Percentiles rank a stretch among this genome's conserved stretches.
These are phyloP conservation scores for Drosophila oshimai DNA, from an alignment of 1,140 invertebrate genomes.

Conservation along the genomic window DNA sequence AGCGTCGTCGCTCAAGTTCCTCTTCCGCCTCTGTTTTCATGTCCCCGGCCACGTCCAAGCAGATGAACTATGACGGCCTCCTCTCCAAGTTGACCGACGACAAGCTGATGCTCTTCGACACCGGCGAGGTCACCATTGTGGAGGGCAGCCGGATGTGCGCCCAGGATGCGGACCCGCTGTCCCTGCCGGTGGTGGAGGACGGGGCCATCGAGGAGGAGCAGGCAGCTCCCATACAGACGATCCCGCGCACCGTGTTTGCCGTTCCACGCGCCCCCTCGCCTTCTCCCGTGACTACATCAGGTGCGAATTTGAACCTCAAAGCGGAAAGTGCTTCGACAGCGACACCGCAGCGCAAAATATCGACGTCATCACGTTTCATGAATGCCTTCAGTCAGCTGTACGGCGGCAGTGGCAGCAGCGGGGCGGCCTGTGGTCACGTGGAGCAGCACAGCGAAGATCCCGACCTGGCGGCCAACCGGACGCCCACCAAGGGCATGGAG, in stretches of 20 bases:
- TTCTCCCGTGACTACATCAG: constrained; percentile 32
- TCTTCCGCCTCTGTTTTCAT: constrained; percentile 33
- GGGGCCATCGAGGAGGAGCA: constrained; percentile 75
- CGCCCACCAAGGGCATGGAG: constrained; percentile 88
- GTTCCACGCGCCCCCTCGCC: constrained; percentile 18
- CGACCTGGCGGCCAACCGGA: constrained; percentile 63
- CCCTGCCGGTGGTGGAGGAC: constrained; percentile 36
- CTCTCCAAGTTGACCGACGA: constrained; percentile 79
- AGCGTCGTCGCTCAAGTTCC: constrained; percentile 55
- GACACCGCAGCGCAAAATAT: constrained; percentile 77
- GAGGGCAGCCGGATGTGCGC: constrained; percentile 16
- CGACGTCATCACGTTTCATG: constrained; percentile 81
- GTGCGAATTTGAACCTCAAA: constrained; percentile 53
- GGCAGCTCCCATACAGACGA: constrained; percentile 70
- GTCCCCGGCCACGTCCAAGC: constrained; percentile 29
- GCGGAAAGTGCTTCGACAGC: constrained; percentile 58
- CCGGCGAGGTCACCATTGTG: constrained; percentile 26
- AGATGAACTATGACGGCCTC: constrained; percentile 82
- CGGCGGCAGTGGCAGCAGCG: constrained; percentile 34
- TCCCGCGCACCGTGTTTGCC: constrained; percentile 37
- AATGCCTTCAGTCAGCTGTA: constrained; percentile 81
- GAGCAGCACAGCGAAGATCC: constrained; percentile 43
- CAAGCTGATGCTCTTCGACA: constrained; percentile 65
- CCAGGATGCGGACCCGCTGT: constrained; percentile 10
- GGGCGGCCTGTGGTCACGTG: constrained; percentile 42